phyloP scores from a whole-genome alignment of 2,888 invertebrate species.

The Pinctada fucata region DNA sequence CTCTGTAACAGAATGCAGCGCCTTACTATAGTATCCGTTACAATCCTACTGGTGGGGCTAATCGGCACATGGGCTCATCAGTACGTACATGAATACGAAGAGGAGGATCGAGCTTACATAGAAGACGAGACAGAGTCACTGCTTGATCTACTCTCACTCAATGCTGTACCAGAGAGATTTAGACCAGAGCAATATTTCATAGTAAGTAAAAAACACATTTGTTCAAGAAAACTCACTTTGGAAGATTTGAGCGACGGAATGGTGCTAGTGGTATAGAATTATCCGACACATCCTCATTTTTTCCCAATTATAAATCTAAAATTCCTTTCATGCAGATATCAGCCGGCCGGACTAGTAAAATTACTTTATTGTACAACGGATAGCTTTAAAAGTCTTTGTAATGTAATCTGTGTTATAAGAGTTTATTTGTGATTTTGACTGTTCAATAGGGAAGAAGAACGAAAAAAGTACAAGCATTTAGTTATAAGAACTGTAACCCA shows the following conservation, averaged over 20 bases:
- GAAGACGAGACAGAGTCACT: slow-evolving; percentile 25
- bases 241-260: neutral
- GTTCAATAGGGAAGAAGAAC: neutral
- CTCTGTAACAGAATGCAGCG: too few species aligned
- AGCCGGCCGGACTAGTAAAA: too few species aligned
- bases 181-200: slow-evolving; percentile 19
- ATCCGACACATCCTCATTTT: too few species aligned
- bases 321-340: too few species aligned
- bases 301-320: too few species aligned
- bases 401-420: too few species aligned
- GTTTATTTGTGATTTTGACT: neutral
- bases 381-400: too few species aligned
- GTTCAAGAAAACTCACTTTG: neutral
- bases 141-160: slow-evolving; percentile 19
- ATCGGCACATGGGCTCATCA: too few species aligned
- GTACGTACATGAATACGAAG: neutral
- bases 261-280: too few species aligned
- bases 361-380: too few species aligned
- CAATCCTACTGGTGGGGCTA: too few species aligned
- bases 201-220: slow-evolving; percentile 6
- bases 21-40: too few species aligned
- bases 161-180: slow-evolving; percentile 21
- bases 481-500: slow-evolving; percentile 57
- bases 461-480: neutral
- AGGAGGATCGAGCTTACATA: neutral